Percentiles rank a stretch among this genome's conserved stretches.
These are phyloP conservation scores for Phortica variegata DNA, from an alignment of 1,140 invertebrate species.

Conservation along the genomic window DNA sequence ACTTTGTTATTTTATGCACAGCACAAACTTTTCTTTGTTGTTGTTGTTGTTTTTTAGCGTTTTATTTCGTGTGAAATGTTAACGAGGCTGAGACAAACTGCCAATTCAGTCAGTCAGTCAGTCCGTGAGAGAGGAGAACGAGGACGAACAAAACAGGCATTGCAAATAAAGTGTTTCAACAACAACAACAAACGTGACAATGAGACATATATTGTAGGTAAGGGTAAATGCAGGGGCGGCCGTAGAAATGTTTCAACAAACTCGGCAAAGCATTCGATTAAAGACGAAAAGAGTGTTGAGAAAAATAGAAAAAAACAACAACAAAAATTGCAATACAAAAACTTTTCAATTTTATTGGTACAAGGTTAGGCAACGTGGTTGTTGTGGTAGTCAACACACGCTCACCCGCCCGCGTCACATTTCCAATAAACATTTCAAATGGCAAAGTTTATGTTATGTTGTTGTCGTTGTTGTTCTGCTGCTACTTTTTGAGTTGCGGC, in stretches of 20 bases:
- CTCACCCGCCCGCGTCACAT: slow-evolving; percentile 4
- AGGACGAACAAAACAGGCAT: too few relatives aligned
- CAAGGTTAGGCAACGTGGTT: slow-evolving; percentile 25
- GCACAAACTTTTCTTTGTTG: too few relatives aligned
- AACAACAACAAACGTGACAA: too few relatives aligned
- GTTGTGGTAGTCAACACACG: not conserved
- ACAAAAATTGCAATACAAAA: slow-evolving; percentile 9
- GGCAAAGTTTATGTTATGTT: slow-evolving; percentile 23
- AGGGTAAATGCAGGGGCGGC: too few relatives aligned
- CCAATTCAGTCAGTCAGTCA: too few relatives aligned
- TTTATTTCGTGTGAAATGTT: too few relatives aligned
- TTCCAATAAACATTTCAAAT: not conserved
- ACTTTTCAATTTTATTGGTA: slow-evolving; percentile 36
- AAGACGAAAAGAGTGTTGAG: slow-evolving; percentile 1
- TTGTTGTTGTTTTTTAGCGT: too few relatives aligned
- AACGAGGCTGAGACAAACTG: too few relatives aligned
- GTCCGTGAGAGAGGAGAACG: too few relatives aligned
- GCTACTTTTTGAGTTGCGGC: not conserved
- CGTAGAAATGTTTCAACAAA: not conserved
- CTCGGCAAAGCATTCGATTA: not conserved
- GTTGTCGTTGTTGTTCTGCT: slow-evolving; percentile 1
- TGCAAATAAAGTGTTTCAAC: too few relatives aligned
- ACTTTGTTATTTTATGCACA: too few relatives aligned
- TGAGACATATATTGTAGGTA: too few relatives aligned
- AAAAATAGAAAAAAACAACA: slow-evolving; percentile 4